These are phyloP conservation scores for Suillia variegata DNA, from an alignment of 2,888 invertebrate species.

Conservation along the genomic window DNA sequence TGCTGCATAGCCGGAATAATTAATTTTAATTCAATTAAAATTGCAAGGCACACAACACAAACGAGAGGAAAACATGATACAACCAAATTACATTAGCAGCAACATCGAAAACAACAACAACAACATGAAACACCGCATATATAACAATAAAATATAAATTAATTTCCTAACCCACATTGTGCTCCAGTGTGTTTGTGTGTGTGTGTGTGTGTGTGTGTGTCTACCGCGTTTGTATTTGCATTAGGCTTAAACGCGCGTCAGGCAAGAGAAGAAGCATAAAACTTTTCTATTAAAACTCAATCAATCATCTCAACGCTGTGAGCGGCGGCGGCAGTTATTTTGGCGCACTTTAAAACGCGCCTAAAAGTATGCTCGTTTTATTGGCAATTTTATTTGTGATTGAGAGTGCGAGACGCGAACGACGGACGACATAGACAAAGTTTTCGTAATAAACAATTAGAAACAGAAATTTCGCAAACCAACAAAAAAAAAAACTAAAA, in stretches of 20 bases:
- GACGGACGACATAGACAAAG: no score
- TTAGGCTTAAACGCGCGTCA: background rate
- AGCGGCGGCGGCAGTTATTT: background rate
- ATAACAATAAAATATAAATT: background rate
- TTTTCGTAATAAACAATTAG: no score
- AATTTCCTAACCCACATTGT: no score
- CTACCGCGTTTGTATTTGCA: background rate
- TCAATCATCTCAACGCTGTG: background rate
- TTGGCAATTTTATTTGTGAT: no score
- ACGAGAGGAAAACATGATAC: constrained; percentile 1
- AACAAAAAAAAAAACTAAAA: no score
- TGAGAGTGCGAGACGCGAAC: no score
- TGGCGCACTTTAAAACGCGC: background rate
- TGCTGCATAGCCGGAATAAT: background rate
- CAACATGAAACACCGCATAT: background rate
- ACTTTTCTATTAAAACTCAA: constrained; percentile 1
- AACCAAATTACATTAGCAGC: background rate
- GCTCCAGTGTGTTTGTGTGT: no score
- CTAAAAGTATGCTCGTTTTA: background rate
- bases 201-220: background rate
- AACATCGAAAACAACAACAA: background rate
- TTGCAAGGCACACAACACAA: background rate
- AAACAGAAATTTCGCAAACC: no score
- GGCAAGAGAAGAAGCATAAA: background rate
- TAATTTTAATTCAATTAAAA: background rate